Evolutionary conservation across 2,113 vertebrate genomes (phyloP).

Genomic region (Cyprinodon tularosa): DNA sequence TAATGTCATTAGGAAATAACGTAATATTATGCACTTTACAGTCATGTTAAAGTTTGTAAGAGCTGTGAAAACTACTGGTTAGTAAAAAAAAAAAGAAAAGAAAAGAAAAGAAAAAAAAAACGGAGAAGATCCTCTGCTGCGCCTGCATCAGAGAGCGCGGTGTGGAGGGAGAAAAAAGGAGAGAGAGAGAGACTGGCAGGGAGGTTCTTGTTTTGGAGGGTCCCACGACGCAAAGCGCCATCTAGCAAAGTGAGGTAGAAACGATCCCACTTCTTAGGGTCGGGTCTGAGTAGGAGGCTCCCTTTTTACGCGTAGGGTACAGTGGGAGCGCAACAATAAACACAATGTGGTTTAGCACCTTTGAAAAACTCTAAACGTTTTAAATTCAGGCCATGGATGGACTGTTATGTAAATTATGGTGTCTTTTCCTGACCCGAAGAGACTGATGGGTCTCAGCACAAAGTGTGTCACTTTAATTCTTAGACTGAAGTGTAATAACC

Average conservation of each 20-base stretch:
- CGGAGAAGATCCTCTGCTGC: conserved; percentile 37
- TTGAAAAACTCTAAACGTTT: conserved; percentile 40
- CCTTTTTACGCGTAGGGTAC: conserved; percentile 52
- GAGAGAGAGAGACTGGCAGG: conserved; percentile 48
- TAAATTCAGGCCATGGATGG: background rate
- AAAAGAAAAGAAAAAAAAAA: conserved; percentile 9
- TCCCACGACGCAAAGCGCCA: conserved; percentile 93
- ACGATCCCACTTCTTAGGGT: conserved; percentile 75
- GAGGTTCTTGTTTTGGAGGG: conserved; percentile 72
- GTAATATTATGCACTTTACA: conserved; percentile 11
- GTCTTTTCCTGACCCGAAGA: background rate
- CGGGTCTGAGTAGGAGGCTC: conserved; percentile 46
- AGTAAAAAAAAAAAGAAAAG: conserved; percentile 8
- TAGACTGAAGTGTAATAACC: conserved; percentile 18
- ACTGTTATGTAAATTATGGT: background rate
- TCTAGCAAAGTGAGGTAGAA: conserved; percentile 91
- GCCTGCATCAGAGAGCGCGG: conserved; percentile 34
- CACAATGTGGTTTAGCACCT: conserved; percentile 31
- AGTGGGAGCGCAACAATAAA: conserved; percentile 53
- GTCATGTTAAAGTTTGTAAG: conserved; percentile 26
- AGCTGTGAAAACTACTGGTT: conserved; percentile 45
- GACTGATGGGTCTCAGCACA: conserved; percentile 10
- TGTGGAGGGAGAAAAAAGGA: conserved; percentile 21
- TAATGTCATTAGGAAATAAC: conserved; percentile 44
- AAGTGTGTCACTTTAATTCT: background rate